Conservation (phyloP, 1,140 invertebrate genomes). For the Cryptotermes secundus region DNA sequence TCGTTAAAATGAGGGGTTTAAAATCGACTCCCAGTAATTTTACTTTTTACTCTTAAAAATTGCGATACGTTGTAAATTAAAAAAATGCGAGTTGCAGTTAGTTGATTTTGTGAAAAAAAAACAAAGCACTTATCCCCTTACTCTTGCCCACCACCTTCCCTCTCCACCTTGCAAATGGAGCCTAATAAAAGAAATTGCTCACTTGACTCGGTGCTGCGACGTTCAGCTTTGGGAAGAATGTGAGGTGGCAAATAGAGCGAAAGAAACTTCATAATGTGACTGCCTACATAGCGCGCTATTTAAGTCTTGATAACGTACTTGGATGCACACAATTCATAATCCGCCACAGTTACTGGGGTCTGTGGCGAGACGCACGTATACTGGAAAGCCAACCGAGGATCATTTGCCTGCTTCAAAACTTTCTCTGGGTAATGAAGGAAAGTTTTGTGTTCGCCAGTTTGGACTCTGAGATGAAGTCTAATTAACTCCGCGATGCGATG, state of each 20-base stretch:
- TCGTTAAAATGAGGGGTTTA: neutral
- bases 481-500: neutral
- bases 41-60: neutral
- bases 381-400: neutral
- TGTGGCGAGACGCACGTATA: neutral
- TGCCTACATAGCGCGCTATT: neutral
- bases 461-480: neutral
- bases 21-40: neutral
- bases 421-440: neutral
- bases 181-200: neutral
- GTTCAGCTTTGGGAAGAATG: neutral
- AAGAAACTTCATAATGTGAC: neutral
- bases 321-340: conserved; percentile 2
- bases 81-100: neutral
- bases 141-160: neutral
- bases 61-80: neutral
- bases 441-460: neutral
- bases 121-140: neutral
- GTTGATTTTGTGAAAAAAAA: neutral
- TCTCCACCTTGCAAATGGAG: neutral
- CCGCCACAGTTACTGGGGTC: neutral
- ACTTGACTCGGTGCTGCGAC: neutral
- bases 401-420: neutral
- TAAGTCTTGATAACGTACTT: neutral
- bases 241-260: neutral